A percentile compares a stretch with the other conserved stretches of the same genome.
Conservation (phyloP, 2,888 invertebrate species). For the Drosophila fungiperda region DNA sequence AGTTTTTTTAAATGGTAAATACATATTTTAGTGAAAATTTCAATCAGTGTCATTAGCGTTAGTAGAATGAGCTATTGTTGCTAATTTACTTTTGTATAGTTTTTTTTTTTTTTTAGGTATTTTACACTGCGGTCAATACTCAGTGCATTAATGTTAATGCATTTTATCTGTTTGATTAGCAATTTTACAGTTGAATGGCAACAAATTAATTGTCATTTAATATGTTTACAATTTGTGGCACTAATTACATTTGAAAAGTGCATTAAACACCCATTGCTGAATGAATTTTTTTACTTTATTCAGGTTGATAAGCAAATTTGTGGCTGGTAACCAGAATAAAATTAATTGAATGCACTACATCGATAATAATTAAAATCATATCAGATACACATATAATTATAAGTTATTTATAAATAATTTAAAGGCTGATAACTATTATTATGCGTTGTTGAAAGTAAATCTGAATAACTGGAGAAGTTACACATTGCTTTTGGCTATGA, state of each 20-base stretch:
- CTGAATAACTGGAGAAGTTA: not conserved
- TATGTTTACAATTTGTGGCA: conserved; percentile 48
- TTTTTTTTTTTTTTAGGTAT: conserved; percentile 10
- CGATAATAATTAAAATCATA: not conserved
- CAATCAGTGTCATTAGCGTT: conserved; percentile 12
- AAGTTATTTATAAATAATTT: not conserved
- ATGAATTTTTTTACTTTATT: conserved; percentile 24
- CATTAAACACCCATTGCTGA: conserved; percentile 60
- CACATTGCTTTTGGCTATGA: too few species aligned
- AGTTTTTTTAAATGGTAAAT: too few species aligned
- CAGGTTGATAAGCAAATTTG: conserved; percentile 55
- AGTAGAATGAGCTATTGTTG: conserved; percentile 8
- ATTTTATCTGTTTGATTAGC: conserved; percentile 68
- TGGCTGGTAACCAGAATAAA: conserved; percentile 18
- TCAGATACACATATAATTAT: not conserved
- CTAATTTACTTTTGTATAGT: conserved; percentile 10
- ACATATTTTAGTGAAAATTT: not conserved
- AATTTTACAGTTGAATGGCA: conserved; percentile 68
- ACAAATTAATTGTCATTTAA: conserved; percentile 77
- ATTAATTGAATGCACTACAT: conserved; percentile 37
- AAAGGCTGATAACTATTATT: not conserved
- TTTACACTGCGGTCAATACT: conserved; percentile 36
- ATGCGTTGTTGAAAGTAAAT: not conserved
- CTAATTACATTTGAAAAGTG: conserved; percentile 75
- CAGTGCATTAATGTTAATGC: conserved; percentile 69